Percentiles rank a stretch among this genome's conserved stretches.
Conservation (phyloP, 2,888 invertebrate genomes). For the Harpagoxenus sublaevis region DNA sequence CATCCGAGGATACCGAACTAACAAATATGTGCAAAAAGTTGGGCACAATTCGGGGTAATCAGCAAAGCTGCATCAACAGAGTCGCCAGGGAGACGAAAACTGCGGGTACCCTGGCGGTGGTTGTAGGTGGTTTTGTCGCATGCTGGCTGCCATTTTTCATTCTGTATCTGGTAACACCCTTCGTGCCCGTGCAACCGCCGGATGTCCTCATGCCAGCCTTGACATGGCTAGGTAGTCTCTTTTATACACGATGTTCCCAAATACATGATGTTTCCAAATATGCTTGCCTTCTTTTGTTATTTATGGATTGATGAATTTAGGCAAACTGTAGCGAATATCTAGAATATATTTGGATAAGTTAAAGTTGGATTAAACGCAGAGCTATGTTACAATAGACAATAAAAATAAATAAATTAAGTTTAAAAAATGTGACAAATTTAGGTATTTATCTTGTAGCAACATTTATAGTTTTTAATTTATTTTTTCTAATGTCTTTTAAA, state of each 20-base stretch:
- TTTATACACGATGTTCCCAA: neutral
- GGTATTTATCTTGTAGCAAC: neutral
- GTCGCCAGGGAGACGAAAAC: conserved; percentile 94
- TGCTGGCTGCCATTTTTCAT: conserved; percentile 97
- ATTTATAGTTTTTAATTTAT: neutral
- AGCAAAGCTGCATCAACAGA: conserved; percentile 83
- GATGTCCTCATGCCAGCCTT: conserved; percentile 90
- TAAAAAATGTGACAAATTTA: neutral
- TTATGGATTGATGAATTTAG: neutral
- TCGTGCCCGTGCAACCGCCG: conserved; percentile 88
- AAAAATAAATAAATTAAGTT: neutral
- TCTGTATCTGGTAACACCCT: conserved; percentile 93
- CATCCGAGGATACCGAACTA: conserved; percentile 64
- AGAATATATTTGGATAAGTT: neutral
- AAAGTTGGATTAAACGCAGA: neutral
- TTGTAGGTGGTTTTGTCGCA: conserved; percentile 95
- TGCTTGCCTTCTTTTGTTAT: neutral
- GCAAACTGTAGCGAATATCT: neutral
- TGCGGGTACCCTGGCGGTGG: conserved; percentile 94
- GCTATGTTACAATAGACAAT: neutral
- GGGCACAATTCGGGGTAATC: conserved; percentile 77
- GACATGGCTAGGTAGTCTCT: conserved; percentile 91
- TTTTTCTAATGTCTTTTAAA: neutral
- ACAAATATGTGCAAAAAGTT: conserved; percentile 71
- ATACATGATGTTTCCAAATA: neutral